phyloP scores from a whole-genome alignment of 2,797 vertebrate genomes.

The Rallus crepitans region DNA sequence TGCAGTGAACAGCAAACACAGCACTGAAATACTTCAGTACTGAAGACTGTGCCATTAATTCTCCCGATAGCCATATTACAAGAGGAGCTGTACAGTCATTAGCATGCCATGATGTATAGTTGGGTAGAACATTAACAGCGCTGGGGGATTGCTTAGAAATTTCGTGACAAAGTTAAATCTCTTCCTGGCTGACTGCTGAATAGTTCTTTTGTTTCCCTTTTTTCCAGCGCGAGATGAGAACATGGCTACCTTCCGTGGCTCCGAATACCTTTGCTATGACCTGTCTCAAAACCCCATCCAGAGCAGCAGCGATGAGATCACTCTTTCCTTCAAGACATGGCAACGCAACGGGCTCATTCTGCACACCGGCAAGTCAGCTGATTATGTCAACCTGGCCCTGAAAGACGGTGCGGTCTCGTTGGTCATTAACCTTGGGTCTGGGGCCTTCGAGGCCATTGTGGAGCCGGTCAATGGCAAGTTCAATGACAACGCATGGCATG shows the following conservation, averaged over 20 bases:
- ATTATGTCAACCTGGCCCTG: conserved; percentile 97
- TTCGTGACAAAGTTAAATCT: neutral
- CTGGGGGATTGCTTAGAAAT: neutral
- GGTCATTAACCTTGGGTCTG: conserved; percentile 98
- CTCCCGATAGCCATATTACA: neutral
- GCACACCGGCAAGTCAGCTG: conserved; percentile 97
- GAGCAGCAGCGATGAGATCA: conserved; percentile 99
- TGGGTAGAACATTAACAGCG: neutral
- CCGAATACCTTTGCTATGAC: conserved; percentile 98
- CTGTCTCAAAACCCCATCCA: conserved; percentile 98
- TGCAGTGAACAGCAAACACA: neutral
- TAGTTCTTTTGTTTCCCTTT: neutral
- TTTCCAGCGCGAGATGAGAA: conserved; percentile 92
- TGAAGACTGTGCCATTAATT: neutral
- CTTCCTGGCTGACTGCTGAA: conserved; percentile 4
- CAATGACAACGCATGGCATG: conserved; percentile 98
- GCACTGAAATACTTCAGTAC: neutral
- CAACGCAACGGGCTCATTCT: conserved; percentile 97
- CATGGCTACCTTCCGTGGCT: conserved; percentile 96
- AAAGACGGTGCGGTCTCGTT: conserved; percentile 96
- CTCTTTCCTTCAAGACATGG: conserved; percentile 97
- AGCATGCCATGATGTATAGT: neutral
- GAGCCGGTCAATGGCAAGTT: conserved; percentile 99
- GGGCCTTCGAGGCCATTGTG: conserved; percentile 98
- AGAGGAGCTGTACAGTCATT: neutral